Conservation (phyloP, 2,888 invertebrate genomes). For the Drosophila mettleri region DNA sequence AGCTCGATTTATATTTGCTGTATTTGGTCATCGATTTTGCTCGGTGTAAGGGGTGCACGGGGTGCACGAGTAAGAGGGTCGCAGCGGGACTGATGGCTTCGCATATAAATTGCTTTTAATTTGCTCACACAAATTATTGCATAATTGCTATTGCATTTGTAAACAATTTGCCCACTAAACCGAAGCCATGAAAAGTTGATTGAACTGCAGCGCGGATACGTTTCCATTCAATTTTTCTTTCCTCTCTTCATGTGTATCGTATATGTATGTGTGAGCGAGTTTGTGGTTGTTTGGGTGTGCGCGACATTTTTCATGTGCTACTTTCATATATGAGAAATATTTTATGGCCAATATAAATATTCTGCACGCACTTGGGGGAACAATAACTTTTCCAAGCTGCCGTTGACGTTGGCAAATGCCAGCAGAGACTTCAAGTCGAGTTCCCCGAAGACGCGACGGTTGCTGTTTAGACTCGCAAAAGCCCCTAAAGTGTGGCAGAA, state of each 20-base stretch:
- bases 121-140: constrained; percentile 74
- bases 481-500: constrained; percentile 53
- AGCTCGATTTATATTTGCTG: constrained; percentile 65
- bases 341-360: constrained; percentile 78
- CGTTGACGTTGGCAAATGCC: constrained; percentile 71
- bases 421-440: constrained; percentile 40
- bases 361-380: constrained; percentile 72
- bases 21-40: constrained; percentile 65
- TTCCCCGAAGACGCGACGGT: constrained; percentile 42
- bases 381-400: constrained; percentile 68
- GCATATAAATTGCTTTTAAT: constrained; percentile 75
- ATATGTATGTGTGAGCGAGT: not conserved
- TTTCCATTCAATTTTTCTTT: constrained; percentile 19
- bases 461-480: constrained; percentile 42
- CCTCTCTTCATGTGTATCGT: constrained; percentile 2
- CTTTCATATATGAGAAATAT: constrained; percentile 57
- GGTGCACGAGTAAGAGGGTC: not conserved
- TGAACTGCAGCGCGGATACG: constrained; percentile 54
- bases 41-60: no score
- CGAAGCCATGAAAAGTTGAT: constrained; percentile 68
- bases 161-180: constrained; percentile 73
- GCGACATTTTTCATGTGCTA: constrained; percentile 53
- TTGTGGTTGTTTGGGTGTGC: constrained; percentile 11
- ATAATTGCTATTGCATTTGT: constrained; percentile 77
- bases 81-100: constrained; percentile 3